These are phyloP conservation scores for Sander vitreus DNA, from an alignment of 2,113 vertebrate genomes.

Conservation along the genomic window DNA sequence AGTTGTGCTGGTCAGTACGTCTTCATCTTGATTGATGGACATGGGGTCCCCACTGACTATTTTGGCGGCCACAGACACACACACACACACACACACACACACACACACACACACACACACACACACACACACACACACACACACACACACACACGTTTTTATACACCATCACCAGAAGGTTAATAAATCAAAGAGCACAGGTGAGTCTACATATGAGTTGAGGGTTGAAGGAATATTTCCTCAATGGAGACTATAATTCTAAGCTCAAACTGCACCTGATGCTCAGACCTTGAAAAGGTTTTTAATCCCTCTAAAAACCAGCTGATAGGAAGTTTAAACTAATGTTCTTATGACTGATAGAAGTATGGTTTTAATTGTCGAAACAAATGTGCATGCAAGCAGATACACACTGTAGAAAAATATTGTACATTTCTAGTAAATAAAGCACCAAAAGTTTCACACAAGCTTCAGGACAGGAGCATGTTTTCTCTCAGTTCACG, in stretches of 20 bases:
- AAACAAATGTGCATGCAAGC: background rate
- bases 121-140: background rate
- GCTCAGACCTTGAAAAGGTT: slow-evolving; percentile 3
- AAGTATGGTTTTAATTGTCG: background rate
- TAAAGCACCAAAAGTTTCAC: slow-evolving; percentile 4
- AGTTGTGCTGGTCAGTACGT: background rate
- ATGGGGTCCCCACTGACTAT: background rate
- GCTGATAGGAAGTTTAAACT: background rate
- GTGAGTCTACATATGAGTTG: background rate
- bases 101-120: background rate
- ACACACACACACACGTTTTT: background rate
- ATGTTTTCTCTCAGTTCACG: background rate
- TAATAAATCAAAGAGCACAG: slow-evolving; percentile 18
- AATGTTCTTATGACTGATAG: background rate
- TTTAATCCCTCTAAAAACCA: background rate
- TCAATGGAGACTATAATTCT: background rate
- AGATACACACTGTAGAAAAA: background rate
- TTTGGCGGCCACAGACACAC: background rate
- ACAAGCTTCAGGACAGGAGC: background rate
- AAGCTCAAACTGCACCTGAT: background rate
- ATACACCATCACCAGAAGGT: background rate
- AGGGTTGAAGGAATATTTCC: background rate
- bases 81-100: background rate
- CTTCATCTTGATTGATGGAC: background rate
- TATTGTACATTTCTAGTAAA: background rate